These are phyloP conservation scores for Nephrotoma appendiculata DNA, from an alignment of 2,888 invertebrate species.

Conservation along the genomic window DNA sequence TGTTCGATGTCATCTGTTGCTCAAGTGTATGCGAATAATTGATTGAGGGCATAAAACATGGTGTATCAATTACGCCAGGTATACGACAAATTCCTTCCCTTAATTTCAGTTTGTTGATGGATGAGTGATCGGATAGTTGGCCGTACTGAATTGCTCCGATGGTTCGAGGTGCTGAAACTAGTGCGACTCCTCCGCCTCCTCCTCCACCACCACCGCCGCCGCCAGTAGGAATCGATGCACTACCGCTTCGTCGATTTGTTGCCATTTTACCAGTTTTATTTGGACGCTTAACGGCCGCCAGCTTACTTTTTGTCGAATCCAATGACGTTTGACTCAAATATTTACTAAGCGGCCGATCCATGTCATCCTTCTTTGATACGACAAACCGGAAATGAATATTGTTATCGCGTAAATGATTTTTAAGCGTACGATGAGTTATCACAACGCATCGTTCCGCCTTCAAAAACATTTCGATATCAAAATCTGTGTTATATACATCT, in stretches of 20 bases:
- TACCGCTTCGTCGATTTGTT: background rate
- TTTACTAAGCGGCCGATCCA: background rate
- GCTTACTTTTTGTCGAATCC: background rate
- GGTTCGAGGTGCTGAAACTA: background rate
- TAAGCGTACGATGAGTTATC: background rate
- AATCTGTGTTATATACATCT: background rate
- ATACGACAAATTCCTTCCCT: background rate
- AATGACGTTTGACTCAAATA: background rate
- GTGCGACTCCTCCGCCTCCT: background rate
- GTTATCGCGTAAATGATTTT: background rate
- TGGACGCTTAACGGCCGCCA: background rate
- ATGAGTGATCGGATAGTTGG: background rate
- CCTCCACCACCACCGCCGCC: background rate
- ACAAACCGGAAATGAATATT: conserved; percentile 1
- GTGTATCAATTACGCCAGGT: background rate
- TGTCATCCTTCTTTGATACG: background rate
- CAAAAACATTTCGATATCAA: background rate
- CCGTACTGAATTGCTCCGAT: background rate
- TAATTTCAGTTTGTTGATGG: background rate
- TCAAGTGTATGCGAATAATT: background rate
- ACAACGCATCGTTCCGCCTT: background rate
- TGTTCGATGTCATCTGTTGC: background rate
- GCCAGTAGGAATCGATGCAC: background rate
- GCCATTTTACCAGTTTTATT: background rate
- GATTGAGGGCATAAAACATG: background rate